Evolutionary conservation across 2,113 vertebrate species (phyloP).

Genomic region (Ceyx cyanopectus): DNA sequence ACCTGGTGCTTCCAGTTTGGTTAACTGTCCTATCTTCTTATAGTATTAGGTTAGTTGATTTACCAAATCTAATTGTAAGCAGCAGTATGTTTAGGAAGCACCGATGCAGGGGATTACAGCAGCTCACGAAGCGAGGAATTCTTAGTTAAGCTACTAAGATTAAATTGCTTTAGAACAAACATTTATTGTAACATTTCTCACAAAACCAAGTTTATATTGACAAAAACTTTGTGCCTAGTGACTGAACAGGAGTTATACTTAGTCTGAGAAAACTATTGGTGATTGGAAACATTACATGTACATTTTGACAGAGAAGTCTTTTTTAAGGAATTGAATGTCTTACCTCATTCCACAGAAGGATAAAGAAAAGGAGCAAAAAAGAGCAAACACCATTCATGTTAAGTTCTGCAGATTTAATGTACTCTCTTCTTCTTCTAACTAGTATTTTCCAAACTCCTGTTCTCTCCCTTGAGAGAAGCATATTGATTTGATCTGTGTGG

Average conservation of each 20-base stretch:
- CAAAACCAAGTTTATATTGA: background rate
- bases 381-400: background rate
- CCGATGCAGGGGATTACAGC: background rate
- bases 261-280: background rate
- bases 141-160: background rate
- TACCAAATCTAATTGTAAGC: background rate
- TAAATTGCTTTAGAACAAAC: background rate
- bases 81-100: background rate
- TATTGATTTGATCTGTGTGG: background rate
- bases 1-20: background rate
- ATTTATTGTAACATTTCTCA: background rate
- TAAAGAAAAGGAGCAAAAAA: background rate
- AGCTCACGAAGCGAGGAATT: background rate
- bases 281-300: background rate
- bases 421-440: background rate
- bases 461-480: background rate
- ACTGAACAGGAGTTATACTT: background rate
- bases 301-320: background rate
- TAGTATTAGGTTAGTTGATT: background rate
- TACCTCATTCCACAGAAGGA: background rate
- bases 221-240: background rate
- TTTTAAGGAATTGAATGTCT: background rate
- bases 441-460: background rate
- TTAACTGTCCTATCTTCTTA: background rate
- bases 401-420: background rate